Evolutionary conservation across 1,140 invertebrate genomes (phyloP), one percentile per base, ranked within the genome.

Genomic region (Caerostris extrusa): DNA sequence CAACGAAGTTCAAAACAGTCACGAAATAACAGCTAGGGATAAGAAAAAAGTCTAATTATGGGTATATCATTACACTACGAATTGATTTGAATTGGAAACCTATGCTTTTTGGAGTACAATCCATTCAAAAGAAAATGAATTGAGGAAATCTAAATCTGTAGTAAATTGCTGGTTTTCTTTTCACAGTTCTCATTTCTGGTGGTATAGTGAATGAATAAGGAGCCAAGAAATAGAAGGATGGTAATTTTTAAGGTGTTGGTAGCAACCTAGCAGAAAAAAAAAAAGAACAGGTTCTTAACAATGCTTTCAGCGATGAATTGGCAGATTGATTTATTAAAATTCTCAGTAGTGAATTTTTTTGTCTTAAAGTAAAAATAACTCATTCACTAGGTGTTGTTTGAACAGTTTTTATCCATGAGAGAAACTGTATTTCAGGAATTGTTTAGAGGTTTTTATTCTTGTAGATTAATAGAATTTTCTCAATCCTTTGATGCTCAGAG

Each of bases 271-370:
- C 69, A 77, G 19, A 34, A 34, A 34, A 34, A 34, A 34, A 34
- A 34, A 34, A 34, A 34, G 34, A 34, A 34, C 34, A 34, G 69
- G 34, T 77, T 50, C 7, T 34, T 77, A 50, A 77, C 69, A 77
- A 77, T 77, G 69, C 69, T 77, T 77, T 77, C 69, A 53, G 8
- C 69, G 69, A 77, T 77, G 69, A 77, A 50, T 50, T 34, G 3
- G 34, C 7, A 34, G 69, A 77, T 77, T 77, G 34, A 77, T 77
- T 77, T 77, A 77, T 77, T 77, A 34, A 10, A 77, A 34, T 53
- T 77, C 7, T 71, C 19, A 50, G 0, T 34, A 50, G 8, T 34
- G 34, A 50, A 77, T 53, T 34, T 77, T 50, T 53, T 53, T 77
- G 7, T 34, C 8, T 34, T 50, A 3, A 10, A 34, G 4, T 34